These are phyloP conservation scores for Halcyon chelicuti DNA, from an alignment of 2,797 vertebrate species.

Conservation along the genomic window DNA sequence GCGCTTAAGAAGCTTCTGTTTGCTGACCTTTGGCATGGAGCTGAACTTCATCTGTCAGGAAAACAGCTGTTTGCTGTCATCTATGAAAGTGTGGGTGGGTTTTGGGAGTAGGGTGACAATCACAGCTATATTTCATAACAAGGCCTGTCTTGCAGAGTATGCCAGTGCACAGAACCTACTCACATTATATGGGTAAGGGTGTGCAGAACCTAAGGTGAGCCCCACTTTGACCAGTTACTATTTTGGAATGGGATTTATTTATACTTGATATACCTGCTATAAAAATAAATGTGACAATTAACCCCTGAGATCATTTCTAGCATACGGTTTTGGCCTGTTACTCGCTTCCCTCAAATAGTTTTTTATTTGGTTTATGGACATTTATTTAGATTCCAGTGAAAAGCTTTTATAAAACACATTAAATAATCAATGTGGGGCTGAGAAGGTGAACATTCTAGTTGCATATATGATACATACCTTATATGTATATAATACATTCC, in stretches of 20 bases:
- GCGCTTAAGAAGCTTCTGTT: neutral
- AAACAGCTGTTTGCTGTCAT: neutral
- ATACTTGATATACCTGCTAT: slow-evolving; percentile 40
- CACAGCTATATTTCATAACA: neutral
- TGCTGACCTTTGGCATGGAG: neutral
- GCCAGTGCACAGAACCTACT: neutral
- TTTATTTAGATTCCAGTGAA: slow-evolving; percentile 72
- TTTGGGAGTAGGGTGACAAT: neutral
- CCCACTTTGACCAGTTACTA: neutral
- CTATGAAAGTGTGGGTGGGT: neutral
- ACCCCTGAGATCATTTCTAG: slow-evolving; percentile 75
- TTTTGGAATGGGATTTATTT: slow-evolving; percentile 33
- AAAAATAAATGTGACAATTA: slow-evolving; percentile 68
- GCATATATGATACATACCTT: slow-evolving; percentile 64
- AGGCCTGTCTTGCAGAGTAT: neutral
- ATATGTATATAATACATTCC: slow-evolving; percentile 46
- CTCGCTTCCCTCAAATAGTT: slow-evolving; percentile 58
- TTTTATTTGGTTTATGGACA: slow-evolving; percentile 64
- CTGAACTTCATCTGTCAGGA: neutral
- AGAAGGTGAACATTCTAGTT: slow-evolving; percentile 56
- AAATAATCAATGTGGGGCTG: slow-evolving; percentile 51
- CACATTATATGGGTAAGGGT: neutral
- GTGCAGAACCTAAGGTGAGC: slow-evolving; percentile 13
- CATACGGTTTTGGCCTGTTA: slow-evolving; percentile 46
- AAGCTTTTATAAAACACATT: slow-evolving; percentile 77